A percentile compares a stretch with the other conserved stretches of the same genome.
phyloP scores from a whole-genome alignment of 2,888 invertebrate genomes.

The Rhagonycha lutea region DNA sequence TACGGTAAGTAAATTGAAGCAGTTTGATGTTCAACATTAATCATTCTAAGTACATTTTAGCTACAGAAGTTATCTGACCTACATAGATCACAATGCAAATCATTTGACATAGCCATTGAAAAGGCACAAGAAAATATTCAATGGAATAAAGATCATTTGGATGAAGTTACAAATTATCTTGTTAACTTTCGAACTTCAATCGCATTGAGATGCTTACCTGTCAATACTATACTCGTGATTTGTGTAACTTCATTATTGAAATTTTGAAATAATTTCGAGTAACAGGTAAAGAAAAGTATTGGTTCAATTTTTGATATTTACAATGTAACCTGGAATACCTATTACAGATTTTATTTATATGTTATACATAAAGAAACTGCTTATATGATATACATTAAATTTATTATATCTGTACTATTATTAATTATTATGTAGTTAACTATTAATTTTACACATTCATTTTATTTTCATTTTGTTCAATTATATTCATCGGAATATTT shows the following conservation, averaged over 20 bases:
- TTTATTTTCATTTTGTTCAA: slow-evolving; percentile 15
- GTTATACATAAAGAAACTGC: not conserved
- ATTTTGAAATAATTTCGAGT: not conserved
- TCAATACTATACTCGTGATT: not conserved
- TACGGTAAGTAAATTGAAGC: not conserved
- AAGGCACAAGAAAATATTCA: not conserved
- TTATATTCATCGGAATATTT: slow-evolving; percentile 37
- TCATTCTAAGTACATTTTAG: not conserved
- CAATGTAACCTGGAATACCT: not conserved
- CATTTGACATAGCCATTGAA: not conserved
- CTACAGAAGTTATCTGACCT: not conserved
- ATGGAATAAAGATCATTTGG: not conserved
- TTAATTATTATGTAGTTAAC: not conserved
- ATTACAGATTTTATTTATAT: not conserved
- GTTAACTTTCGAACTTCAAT: not conserved
- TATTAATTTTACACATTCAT: slow-evolving; percentile 8
- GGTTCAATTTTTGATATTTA: not conserved
- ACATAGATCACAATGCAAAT: not conserved
- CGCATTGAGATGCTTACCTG: not conserved
- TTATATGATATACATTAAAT: not conserved
- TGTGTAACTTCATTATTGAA: not conserved
- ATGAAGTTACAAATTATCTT: not conserved
- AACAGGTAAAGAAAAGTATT: not conserved
- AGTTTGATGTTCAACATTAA: not conserved
- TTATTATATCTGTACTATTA: not conserved